These are phyloP conservation scores for Hermaeophaga mercurialis DNA, from an alignment of 2,888 invertebrate species.

Conservation along the genomic window DNA sequence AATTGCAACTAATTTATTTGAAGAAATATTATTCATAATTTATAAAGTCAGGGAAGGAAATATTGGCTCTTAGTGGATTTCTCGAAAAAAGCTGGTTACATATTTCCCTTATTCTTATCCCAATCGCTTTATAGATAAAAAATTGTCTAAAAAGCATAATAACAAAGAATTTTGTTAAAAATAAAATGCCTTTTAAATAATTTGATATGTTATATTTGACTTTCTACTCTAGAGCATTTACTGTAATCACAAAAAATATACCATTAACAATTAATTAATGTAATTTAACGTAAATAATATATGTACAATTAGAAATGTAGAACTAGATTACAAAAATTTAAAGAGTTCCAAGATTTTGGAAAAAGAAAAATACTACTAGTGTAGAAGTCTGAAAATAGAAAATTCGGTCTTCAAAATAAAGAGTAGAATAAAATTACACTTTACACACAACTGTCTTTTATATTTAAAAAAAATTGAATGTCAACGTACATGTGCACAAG, in stretches of 20 bases:
- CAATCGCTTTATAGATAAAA: no score
- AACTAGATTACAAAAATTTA: constrained; percentile 36
- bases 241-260: constrained; percentile 45
- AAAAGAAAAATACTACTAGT: constrained; percentile 42
- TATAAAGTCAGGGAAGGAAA: no score
- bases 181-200: constrained; percentile 36
- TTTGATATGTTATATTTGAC: constrained; percentile 50
- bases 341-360: constrained; percentile 29
- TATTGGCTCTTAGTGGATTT: no score
- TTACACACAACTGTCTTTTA: constrained; percentile 40
- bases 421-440: constrained; percentile 41
- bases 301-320: constrained; percentile 46
- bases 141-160: no score
- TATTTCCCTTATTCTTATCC: no score
- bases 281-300: constrained; percentile 46
- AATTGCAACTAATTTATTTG: no score
- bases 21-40: no score
- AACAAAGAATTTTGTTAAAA: constrained; percentile 1
- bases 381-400: constrained; percentile 41
- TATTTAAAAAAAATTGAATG: constrained; percentile 39
- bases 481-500: constrained; percentile 44
- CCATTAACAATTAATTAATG: constrained; percentile 42
- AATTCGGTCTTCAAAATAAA: constrained; percentile 40
- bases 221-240: constrained; percentile 50
- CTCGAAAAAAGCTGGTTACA: no score